Evolutionary conservation across 2,797 vertebrate species (phyloP), one percentile per base, ranked within the genome.

Genomic region (Acanthurus tractus): DNA sequence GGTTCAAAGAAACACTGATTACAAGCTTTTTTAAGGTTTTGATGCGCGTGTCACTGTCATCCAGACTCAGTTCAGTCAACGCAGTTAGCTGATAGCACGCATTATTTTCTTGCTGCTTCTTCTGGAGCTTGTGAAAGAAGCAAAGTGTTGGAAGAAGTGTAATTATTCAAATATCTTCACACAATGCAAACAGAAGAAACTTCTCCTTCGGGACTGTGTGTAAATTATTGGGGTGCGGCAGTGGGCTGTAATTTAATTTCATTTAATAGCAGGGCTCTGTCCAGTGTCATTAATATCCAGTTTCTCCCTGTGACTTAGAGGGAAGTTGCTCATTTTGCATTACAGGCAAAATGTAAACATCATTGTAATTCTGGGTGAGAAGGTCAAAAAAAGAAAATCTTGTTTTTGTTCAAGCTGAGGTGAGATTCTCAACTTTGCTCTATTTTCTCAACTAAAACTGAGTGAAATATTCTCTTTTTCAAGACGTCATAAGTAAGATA

Each of bases 1-100:
- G 50, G 53, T 20, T 53, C 45, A 57, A 34, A 64, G 49, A 52
- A 74, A 46, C 48, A 76, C 76, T 74, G 65, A 74, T 63, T 17
- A 61, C 12, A 9, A 79, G n/a, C 22, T 54, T 71, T 71, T 79
- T 48, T n/a, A 25, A 11, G 4, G 36, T 67, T 86, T 73, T 63
- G 64, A 63, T 67, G 56, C 56, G 22, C 40, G 15, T 66, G 54
- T 79, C 15, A 6, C 48, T 46, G 63, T 81, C 62, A 74, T 44
- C 64, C 63, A n/a, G 55, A 65, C 46, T 46, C 57, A 58, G 29
- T 23, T 49, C 45, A 52, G 67, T 78, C 29, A 46, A 49, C 54
- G 44, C 70, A 62, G 15, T 5, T 18, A 83, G 71, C 74, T 66
- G 76, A 80, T 63, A 4, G 45, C 0, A 18, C 75, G 72, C 63